These are phyloP conservation scores for Mus musculus DNA, from an alignment of 2,113 vertebrate genomes.

Conservation along the genomic window GRCm39 chr3:152766501-152767000, in stretches of 20 bases:
- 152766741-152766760: neutral
- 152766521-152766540: neutral
- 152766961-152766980: neutral
- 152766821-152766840: neutral
- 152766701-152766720: neutral
- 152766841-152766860: neutral
- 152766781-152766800: neutral
- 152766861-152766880: neutral
- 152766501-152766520: neutral
- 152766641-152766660: neutral
- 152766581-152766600: neutral
- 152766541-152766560: neutral
- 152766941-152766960: neutral
- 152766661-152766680: neutral
- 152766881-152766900: neutral
- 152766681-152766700: neutral
- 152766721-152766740: constrained; percentile 19
- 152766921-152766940: no score
- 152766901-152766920: no score
- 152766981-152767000: neutral
- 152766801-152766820: neutral
- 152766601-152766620: neutral
- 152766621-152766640: neutral
- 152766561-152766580: neutral
- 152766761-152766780: constrained; percentile 23